Conservation (phyloP, 2,113 vertebrate species). For the Leucopsar rothschildi region DNA sequence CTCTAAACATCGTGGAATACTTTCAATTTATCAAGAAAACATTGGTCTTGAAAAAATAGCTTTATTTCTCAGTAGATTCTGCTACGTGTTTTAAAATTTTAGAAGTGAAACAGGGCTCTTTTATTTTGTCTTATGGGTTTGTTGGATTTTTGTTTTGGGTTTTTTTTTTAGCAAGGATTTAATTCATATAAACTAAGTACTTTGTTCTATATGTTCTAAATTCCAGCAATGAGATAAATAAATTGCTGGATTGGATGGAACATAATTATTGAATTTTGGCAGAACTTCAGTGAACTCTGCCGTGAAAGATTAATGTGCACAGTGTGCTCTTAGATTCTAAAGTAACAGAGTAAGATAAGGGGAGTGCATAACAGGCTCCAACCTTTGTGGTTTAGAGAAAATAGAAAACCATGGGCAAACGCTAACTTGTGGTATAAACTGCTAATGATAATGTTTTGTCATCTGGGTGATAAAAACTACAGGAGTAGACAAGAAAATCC, state of each 20-base stretch:
- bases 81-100: not conserved
- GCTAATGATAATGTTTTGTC: conserved; percentile 44
- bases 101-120: not conserved
- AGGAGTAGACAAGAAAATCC: conserved; percentile 29
- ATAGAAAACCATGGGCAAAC: conserved; percentile 40
- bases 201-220: conserved; percentile 57
- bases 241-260: conserved; percentile 52
- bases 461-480: conserved; percentile 44
- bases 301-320: conserved; percentile 63
- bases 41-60: not conserved
- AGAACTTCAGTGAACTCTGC: conserved; percentile 69
- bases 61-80: not conserved
- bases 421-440: conserved; percentile 30
- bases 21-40: not conserved
- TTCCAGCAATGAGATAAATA: conserved; percentile 65
- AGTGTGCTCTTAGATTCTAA: conserved; percentile 41
- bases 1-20: not conserved
- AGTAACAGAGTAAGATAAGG: conserved; percentile 59
- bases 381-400: conserved; percentile 40
- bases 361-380: conserved; percentile 15
- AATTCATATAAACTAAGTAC: conserved; percentile 47
- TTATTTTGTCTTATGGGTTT: not conserved
- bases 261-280: conserved; percentile 69
- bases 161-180: not conserved
- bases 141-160: not conserved